A percentile compares a stretch with the other conserved stretches of the same genome.
These are phyloP conservation scores for Sciaenops ocellatus DNA, from an alignment of 2,797 vertebrate genomes.

Conservation along the genomic window DNA sequence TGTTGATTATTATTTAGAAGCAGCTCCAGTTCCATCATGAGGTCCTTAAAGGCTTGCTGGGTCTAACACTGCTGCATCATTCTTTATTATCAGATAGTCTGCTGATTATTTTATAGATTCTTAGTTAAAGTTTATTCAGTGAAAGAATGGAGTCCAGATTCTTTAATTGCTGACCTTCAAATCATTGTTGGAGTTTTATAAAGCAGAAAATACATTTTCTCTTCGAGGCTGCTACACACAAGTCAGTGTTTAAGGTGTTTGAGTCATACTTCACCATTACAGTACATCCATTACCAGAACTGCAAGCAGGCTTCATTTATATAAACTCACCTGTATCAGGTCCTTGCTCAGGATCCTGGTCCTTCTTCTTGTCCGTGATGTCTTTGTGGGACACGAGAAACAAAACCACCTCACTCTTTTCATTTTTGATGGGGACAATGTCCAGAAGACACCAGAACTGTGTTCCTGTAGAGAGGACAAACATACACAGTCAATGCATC, in stretches of 20 bases:
- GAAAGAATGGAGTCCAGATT: no score
- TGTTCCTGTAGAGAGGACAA: constrained; percentile 75
- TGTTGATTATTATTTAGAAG: no score
- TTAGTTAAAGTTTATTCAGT: no score
- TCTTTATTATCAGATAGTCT: no score
- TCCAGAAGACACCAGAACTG: constrained; percentile 91
- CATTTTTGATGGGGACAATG: constrained; percentile 89
- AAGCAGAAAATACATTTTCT: no score
- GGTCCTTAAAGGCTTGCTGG: no score
- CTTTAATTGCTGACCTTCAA: no score
- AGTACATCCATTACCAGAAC: not conserved
- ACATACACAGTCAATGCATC: not conserved
- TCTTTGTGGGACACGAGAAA: constrained; percentile 91
- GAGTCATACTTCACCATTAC: not conserved
- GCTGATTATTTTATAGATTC: no score
- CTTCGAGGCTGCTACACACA: no score
- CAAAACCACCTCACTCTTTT: constrained; percentile 89
- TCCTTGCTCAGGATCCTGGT: constrained; percentile 82
- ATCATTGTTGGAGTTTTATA: no score
- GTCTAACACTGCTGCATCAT: no score
- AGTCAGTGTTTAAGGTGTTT: not conserved
- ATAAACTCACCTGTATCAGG: constrained; percentile 75
- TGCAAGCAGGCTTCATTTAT: not conserved
- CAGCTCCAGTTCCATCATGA: no score
- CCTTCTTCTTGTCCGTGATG: constrained; percentile 87